phyloP scores from a whole-genome alignment of 92 coral and sea anemone genomes.

The Palythoa caribaeorum region DNA sequence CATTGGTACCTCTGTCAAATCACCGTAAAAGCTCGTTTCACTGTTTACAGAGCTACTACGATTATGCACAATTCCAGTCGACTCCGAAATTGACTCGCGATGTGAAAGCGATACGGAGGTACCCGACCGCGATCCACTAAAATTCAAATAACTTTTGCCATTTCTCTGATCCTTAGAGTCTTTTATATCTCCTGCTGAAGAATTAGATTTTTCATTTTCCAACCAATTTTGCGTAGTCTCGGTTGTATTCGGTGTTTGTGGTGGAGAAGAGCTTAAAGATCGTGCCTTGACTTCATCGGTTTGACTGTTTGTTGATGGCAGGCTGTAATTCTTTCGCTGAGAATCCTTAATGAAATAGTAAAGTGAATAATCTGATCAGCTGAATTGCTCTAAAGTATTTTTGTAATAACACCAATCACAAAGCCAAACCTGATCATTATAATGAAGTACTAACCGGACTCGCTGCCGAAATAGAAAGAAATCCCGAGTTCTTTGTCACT shows the following conservation, averaged over 20 bases:
- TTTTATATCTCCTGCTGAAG: neutral
- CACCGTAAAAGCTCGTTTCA: conserved; percentile 80
- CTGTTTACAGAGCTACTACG: conserved; percentile 96
- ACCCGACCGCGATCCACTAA: conserved; percentile 43
- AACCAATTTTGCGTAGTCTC: neutral
- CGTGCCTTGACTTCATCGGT: neutral
- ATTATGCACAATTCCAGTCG: conserved; percentile 66
- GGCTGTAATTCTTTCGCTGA: conserved; percentile 23
- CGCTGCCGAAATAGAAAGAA: conserved; percentile 69
- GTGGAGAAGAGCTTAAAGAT: conserved; percentile 2
- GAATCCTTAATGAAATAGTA: conserved; percentile 32
- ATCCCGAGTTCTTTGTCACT: conserved; percentile 45
- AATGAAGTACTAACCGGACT: conserved; percentile 85
- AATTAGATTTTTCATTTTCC: conserved; percentile 17
- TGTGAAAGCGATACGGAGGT: conserved; percentile 52
- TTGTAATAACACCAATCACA: neutral
- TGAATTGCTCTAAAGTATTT: conserved; percentile 24
- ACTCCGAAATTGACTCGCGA: conserved; percentile 74
- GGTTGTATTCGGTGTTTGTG: conserved; percentile 33
- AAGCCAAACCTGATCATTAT: conserved; percentile 11
- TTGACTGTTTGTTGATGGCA: conserved; percentile 11
- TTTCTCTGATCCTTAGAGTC: conserved; percentile 45
- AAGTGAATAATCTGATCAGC: conserved; percentile 33
- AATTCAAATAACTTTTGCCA: conserved; percentile 46
- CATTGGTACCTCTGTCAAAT: conserved; percentile 92